Evolutionary conservation across 2,113 vertebrate genomes (phyloP).

Genomic region (Hippocampus zosterae): DNA sequence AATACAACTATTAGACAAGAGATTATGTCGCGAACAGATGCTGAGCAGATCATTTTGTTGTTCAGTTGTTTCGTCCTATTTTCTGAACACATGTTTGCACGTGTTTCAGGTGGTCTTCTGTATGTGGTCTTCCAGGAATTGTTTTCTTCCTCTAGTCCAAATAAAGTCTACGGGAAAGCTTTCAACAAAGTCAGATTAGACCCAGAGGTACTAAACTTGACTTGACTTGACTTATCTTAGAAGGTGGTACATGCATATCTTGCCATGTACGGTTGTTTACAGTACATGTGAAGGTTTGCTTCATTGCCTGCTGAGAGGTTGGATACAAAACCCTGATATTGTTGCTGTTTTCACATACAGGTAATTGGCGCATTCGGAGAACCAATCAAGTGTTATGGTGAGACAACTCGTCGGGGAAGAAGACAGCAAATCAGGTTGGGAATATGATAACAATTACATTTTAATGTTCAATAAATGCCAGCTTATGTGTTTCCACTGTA

Average conservation of each 20-base stretch:
- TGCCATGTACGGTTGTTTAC: neutral
- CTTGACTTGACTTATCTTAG: too few relatives aligned
- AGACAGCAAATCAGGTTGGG: constrained; percentile 88
- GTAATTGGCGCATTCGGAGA: constrained; percentile 86
- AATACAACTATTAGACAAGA: neutral
- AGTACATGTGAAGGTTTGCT: neutral
- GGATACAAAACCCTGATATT: too few relatives aligned
- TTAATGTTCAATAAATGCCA: neutral
- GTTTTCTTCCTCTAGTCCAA: constrained; percentile 90
- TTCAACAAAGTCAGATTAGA: constrained; percentile 85
- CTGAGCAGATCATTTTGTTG: neutral
- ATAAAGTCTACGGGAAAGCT: constrained; percentile 86
- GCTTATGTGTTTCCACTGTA: constrained; percentile 49
- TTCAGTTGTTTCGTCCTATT: neutral
- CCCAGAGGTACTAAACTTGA: constrained; percentile 79
- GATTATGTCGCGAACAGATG: neutral
- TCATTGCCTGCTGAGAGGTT: neutral
- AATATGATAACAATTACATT: neutral
- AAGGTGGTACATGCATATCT: neutral
- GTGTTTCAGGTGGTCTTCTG: constrained; percentile 80
- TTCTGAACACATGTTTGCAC: neutral
- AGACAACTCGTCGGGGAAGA: constrained; percentile 83
- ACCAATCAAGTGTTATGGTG: constrained; percentile 87
- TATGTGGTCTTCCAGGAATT: constrained; percentile 92
- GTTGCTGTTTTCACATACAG: constrained; percentile 58